These are phyloP conservation scores for Brachyrhaphis roseni DNA, from an alignment of 2,797 vertebrate genomes.

Conservation along the genomic window DNA sequence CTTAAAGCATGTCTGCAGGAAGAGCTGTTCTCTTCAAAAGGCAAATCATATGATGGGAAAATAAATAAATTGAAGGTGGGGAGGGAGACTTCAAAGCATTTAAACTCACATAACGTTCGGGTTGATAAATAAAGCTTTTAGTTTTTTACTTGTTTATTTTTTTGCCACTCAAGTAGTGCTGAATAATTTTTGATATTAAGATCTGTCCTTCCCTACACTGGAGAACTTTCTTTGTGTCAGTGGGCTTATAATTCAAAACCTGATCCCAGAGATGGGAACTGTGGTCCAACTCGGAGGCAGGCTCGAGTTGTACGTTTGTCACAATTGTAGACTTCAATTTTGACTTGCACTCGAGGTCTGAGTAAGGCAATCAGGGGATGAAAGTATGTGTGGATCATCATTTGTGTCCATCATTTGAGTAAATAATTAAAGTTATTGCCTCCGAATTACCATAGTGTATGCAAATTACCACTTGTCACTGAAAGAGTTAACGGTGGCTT, in stretches of 20 bases:
- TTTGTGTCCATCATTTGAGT: neutral
- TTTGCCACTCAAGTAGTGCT: neutral
- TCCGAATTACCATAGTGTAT: neutral
- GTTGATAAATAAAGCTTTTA: conserved; percentile 6
- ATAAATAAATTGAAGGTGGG: neutral
- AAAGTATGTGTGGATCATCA: neutral
- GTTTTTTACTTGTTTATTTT: neutral
- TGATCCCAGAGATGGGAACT: neutral
- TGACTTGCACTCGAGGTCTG: neutral
- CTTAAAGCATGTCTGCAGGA: conserved; percentile 36
- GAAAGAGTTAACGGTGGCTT: neutral
- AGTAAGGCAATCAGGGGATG: neutral
- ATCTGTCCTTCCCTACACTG: neutral
- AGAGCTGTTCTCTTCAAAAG: conserved; percentile 36
- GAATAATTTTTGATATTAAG: neutral
- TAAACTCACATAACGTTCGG: conserved; percentile 12
- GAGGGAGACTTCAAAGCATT: conserved; percentile 6
- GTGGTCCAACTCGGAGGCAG: neutral
- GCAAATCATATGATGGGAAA: conserved; percentile 19
- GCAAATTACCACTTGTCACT: conserved; percentile 1
- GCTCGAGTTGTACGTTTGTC: neutral
- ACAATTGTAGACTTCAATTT: neutral
- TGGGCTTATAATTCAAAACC: neutral
- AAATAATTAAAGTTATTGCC: neutral
- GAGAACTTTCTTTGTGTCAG: neutral